Base-by-base conservation (phyloP, 2,888 invertebrate species). In the Monopis laevigella region DNA sequence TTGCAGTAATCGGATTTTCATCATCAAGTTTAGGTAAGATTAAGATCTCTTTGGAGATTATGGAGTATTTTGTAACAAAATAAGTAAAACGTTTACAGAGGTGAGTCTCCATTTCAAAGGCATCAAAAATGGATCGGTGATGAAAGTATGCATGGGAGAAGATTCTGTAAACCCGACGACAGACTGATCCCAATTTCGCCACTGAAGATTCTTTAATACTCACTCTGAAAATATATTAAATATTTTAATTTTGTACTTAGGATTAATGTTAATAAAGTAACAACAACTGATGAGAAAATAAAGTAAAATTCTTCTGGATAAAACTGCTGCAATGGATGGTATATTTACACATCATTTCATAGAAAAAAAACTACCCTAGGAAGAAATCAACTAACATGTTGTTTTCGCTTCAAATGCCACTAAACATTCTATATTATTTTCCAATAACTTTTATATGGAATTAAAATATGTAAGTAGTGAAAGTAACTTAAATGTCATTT, bases 61-160 rank as follows among this genome's bases (percentile, higher is more conserved):
- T 86, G 68, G 93, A 93, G 82, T 99, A 99, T 78, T 98, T 98
- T 52, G 93, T 97, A 43, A 98, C 98, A 83, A 98, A 99, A 58
- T 91, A 90, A 41, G 98, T 98, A 77, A 99, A 99, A 61, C 93
- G 86, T 67, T 93, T 91, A 81, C 98, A 99, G 48, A 99, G 82
- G 68, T 90, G 94, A 17, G 97, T 97, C 74, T 96, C 94, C 59
- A 90, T 90, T 86, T 99, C 99, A 80, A 98, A 99, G 52, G 96
- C 93, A 80, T 99, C 98, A 82, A 98, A 99, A 67, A 98, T 90
- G 52, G 89, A 86, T 55, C 95, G 86, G 74, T 99, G 99, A 77
- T 99, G 99, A 72, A 96, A 99, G 74, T 96, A 99, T 21, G 99
- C 98, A 81, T 99, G 99, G 38, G 98, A 98, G 75, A 99, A 99